These are phyloP conservation scores for Cyclopterus lumpus DNA, from an alignment of 2,797 vertebrate genomes.

Conservation along the genomic window DNA sequence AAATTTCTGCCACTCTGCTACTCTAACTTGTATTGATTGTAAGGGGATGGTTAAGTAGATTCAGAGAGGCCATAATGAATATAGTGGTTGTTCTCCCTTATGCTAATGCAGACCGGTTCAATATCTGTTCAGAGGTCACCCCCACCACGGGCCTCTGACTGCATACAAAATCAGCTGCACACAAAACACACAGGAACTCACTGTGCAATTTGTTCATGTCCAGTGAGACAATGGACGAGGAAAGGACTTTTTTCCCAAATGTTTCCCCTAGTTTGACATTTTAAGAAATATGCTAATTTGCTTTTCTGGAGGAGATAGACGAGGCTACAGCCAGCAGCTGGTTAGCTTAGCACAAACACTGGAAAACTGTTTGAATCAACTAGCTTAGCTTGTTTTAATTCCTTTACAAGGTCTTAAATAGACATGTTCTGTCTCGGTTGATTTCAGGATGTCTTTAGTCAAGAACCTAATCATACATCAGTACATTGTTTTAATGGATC, in stretches of 20 bases:
- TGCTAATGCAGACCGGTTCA: conserved; percentile 71
- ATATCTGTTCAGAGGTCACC: conserved; percentile 74
- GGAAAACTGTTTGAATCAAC: background rate
- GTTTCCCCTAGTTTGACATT: background rate
- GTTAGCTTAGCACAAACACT: background rate
- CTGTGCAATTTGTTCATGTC: conserved; percentile 4
- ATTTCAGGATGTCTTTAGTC: conserved; percentile 7
- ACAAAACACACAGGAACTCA: conserved; percentile 30
- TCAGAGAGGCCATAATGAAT: conserved; percentile 76
- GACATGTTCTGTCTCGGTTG: background rate
- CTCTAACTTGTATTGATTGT: conserved; percentile 73
- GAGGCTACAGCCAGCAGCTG: background rate
- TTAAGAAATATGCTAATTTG: background rate
- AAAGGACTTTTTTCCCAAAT: background rate
- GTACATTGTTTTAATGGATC: background rate
- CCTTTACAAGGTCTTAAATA: background rate
- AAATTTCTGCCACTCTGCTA: conserved; percentile 70
- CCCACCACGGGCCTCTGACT: conserved; percentile 39
- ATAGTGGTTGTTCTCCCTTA: conserved; percentile 71
- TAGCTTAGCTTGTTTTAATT: background rate
- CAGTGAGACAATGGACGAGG: background rate
- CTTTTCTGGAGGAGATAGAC: background rate
- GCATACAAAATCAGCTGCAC: conserved; percentile 56
- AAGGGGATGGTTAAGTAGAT: conserved; percentile 70
- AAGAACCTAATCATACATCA: conserved; percentile 4